These are phyloP conservation scores for Meloidogyne exigua DNA, from an alignment of 1,140 invertebrate genomes.

Conservation along the genomic window DNA sequence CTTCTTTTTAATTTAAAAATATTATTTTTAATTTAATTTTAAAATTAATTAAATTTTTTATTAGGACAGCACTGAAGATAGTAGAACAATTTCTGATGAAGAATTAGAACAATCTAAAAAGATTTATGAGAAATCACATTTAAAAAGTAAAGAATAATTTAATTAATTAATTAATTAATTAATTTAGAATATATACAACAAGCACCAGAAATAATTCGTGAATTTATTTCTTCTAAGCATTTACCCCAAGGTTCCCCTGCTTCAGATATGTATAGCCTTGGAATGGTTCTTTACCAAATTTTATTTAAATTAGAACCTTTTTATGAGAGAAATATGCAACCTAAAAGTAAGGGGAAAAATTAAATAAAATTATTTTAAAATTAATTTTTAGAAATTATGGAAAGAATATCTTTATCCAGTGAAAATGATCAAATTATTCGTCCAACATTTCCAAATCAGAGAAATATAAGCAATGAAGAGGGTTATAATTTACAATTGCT, in stretches of 20 bases:
- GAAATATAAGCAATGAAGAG: conserved; percentile 40
- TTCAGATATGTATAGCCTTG: conserved; percentile 55
- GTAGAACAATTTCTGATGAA: not conserved
- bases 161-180: not conserved
- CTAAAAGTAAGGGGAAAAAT: conserved; percentile 38
- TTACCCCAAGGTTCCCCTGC: conserved; percentile 52
- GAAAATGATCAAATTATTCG: conserved; percentile 61
- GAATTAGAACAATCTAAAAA: conserved; percentile 17
- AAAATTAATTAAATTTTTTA: no score
- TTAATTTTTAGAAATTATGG: conserved; percentile 52
- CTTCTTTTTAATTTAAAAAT: no score
- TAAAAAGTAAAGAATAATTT: conserved; percentile 1
- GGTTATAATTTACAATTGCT: conserved; percentile 56
- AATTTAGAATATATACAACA: conserved; percentile 53
- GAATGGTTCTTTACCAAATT: conserved; percentile 62
- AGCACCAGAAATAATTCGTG: conserved; percentile 61
- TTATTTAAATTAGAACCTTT: conserved; percentile 62
- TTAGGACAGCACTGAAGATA: conserved; percentile 5
- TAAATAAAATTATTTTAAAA: not conserved
- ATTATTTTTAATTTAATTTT: no score
- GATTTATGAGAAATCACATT: conserved; percentile 11
- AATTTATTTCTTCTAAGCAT: conserved; percentile 57
- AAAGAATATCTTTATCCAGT: conserved; percentile 58
- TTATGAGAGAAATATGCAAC: conserved; percentile 54
- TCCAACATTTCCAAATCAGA: conserved; percentile 56